These are phyloP conservation scores for Cebidichthys violaceus DNA, from an alignment of 2,113 vertebrate species.

Conservation along the genomic window DNA sequence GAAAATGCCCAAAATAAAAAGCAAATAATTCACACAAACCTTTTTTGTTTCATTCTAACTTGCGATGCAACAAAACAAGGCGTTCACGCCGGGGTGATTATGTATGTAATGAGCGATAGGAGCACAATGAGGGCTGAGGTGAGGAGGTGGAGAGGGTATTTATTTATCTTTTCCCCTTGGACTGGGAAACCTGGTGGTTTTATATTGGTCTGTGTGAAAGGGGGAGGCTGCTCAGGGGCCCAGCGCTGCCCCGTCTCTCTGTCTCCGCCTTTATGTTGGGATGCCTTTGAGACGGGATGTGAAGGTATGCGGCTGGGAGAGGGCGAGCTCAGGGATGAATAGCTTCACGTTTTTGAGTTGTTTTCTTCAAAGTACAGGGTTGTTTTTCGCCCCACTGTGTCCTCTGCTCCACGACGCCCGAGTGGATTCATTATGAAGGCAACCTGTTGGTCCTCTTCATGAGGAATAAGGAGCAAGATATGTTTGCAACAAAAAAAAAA, in stretches of 20 bases:
- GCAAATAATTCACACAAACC: not conserved
- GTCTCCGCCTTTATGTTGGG: slow-evolving; percentile 62
- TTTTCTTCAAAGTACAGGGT: slow-evolving; percentile 56
- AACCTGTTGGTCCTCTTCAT: not conserved
- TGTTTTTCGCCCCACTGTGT: slow-evolving; percentile 44
- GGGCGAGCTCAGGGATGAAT: slow-evolving; percentile 52
- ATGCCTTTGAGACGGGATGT: slow-evolving; percentile 69
- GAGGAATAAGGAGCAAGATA: not conserved
- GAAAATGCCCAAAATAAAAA: not conserved
- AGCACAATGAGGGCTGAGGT: slow-evolving; percentile 7
- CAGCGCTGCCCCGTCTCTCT: slow-evolving; percentile 35
- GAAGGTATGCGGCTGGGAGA: slow-evolving; percentile 62
- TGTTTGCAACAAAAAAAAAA: not conserved
- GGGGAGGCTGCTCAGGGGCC: slow-evolving; percentile 41
- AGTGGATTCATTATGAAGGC: slow-evolving; percentile 28
- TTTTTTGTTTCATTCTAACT: slow-evolving; percentile 22
- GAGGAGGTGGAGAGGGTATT: slow-evolving; percentile 38
- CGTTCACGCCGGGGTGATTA: slow-evolving; percentile 15
- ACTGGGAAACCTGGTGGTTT: slow-evolving; percentile 60
- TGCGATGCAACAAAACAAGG: slow-evolving; percentile 3
- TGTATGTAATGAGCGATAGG: slow-evolving; percentile 1
- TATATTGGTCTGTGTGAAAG: slow-evolving; percentile 58
- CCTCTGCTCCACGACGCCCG: slow-evolving; percentile 16
- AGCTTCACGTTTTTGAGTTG: slow-evolving; percentile 45
- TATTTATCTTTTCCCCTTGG: slow-evolving; percentile 13